A percentile compares a stretch with the other conserved stretches of the same genome.
phyloP scores from a whole-genome alignment of 2,888 invertebrate species.

The Scrobipalpa costella region DNA sequence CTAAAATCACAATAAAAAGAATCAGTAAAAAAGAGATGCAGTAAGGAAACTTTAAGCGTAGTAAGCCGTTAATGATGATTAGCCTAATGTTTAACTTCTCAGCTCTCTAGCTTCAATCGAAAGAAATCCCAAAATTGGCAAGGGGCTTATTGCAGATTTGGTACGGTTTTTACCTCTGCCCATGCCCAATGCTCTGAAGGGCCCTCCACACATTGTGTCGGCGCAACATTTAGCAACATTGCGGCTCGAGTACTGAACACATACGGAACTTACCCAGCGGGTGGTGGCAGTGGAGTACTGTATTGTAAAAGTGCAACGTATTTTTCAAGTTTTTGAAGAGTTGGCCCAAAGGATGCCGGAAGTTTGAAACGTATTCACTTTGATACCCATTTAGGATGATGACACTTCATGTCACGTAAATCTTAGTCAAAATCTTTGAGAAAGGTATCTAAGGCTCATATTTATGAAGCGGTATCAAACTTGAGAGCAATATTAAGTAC shows the following conservation, averaged over 20 bases:
- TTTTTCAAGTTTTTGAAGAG: not conserved
- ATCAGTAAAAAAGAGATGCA: no score
- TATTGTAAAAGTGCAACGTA: slow-evolving; percentile 24
- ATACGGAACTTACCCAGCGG: slow-evolving; percentile 41
- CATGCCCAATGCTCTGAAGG: slow-evolving; percentile 47
- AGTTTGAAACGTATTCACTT: not conserved
- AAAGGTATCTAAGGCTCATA: no score
- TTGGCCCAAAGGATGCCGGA: no score
- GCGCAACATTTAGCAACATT: slow-evolving; percentile 66
- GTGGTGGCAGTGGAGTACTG: slow-evolving; percentile 33
- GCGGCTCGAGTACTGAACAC: slow-evolving; percentile 46
- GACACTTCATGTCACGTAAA: no score
- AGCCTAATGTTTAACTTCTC: slow-evolving; percentile 29
- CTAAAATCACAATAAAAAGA: no score
- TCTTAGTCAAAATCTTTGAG: no score
- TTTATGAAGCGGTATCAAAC: no score
- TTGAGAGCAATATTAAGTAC: no score
- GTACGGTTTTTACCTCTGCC: slow-evolving; percentile 57
- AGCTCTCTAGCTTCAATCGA: slow-evolving; percentile 54
- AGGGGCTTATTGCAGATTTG: slow-evolving; percentile 74
- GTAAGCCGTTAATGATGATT: no score
- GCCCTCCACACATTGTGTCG: slow-evolving; percentile 48
- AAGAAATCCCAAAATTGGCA: slow-evolving; percentile 68
- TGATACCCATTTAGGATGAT: no score
- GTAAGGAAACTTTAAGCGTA: no score